phyloP scores from a whole-genome alignment of 2,888 invertebrate genomes.

The Oscheius sp. region DNA sequence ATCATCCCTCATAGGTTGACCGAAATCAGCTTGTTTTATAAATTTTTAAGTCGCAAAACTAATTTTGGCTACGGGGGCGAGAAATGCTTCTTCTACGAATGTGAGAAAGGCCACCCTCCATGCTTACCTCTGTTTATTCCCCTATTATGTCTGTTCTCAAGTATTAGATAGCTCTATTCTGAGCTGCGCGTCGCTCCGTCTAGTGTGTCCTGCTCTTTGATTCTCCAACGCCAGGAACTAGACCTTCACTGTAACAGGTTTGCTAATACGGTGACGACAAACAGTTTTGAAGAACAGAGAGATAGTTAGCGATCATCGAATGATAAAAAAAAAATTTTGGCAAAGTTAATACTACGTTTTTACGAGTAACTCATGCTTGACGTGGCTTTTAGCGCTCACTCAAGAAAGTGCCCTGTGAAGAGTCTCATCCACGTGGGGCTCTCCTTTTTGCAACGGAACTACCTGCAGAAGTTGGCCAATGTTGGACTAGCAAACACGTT shows the following conservation, averaged over 20 bases:
- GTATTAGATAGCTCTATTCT: not conserved
- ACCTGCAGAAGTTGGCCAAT: not conserved
- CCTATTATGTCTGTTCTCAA: constrained; percentile 13
- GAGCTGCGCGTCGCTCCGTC: not conserved
- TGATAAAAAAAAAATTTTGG: too few species aligned
- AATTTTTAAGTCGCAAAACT: too few species aligned
- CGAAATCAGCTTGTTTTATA: too few species aligned
- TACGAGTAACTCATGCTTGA: too few species aligned
- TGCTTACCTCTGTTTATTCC: constrained; percentile 18
- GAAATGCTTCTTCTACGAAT: constrained; percentile 5
- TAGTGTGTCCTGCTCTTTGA: constrained; percentile 12
- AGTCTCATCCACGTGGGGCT: constrained; percentile 20
- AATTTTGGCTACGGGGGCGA: constrained; percentile 4
- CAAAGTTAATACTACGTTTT: too few species aligned
- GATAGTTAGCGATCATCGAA: too few species aligned
- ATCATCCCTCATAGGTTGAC: too few species aligned
- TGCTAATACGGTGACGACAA: too few species aligned
- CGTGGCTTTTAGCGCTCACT: constrained; percentile 13
- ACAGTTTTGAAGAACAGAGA: too few species aligned
- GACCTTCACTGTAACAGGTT: not conserved
- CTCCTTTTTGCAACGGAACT: not conserved
- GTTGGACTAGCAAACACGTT: not conserved
- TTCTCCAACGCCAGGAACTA: constrained; percentile 7
- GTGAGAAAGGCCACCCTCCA: constrained; percentile 5
- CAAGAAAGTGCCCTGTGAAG: constrained; percentile 2